These are phyloP conservation scores for Rhombomys opimus DNA, from an alignment of 2,113 vertebrate genomes.

Conservation along the genomic window DNA sequence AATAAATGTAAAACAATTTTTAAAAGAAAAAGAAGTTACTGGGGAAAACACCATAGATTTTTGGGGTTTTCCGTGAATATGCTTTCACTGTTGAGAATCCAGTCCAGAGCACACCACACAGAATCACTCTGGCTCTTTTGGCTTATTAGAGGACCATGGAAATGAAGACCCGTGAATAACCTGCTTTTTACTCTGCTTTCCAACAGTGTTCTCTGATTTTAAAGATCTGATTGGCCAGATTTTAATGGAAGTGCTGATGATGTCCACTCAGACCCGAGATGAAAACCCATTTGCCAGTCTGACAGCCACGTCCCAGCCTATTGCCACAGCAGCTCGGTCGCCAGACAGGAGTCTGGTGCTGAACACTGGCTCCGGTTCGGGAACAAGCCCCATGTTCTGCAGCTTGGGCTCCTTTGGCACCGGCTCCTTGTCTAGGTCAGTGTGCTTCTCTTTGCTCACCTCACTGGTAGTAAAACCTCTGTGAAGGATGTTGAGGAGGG, in stretches of 20 bases:
- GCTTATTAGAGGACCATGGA: fast-evolving
- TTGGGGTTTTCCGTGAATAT: not conserved
- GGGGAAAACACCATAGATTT: not conserved
- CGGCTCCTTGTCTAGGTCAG: constrained; percentile 97
- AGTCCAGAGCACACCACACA: fast-evolving
- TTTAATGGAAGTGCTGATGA: constrained; percentile 99
- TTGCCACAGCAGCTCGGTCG: constrained; percentile 93
- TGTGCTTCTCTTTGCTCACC: constrained; percentile 66
- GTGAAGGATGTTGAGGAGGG: fast-evolving
- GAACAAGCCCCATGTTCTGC: constrained; percentile 95
- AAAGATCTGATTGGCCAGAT: constrained; percentile 99
- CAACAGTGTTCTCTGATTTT: constrained; percentile 95
- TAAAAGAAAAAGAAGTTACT: not conserved
- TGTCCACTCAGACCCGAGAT: constrained; percentile 95
- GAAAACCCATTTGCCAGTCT: constrained; percentile 98
- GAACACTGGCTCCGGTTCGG: constrained; percentile 91
- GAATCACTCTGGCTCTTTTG: not conserved
- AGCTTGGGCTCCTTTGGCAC: constrained; percentile 93
- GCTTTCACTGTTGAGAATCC: not conserved
- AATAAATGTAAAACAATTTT: not conserved
- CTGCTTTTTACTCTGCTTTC: constrained; percentile 54
- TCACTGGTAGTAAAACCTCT: fast-evolving
- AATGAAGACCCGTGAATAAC: not conserved
- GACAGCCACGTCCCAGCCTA: constrained; percentile 97
- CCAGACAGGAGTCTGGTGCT: constrained; percentile 92